These are phyloP conservation scores for Papilio helenus DNA, from an alignment of 1,140 invertebrate species.

Conservation along the genomic window DNA sequence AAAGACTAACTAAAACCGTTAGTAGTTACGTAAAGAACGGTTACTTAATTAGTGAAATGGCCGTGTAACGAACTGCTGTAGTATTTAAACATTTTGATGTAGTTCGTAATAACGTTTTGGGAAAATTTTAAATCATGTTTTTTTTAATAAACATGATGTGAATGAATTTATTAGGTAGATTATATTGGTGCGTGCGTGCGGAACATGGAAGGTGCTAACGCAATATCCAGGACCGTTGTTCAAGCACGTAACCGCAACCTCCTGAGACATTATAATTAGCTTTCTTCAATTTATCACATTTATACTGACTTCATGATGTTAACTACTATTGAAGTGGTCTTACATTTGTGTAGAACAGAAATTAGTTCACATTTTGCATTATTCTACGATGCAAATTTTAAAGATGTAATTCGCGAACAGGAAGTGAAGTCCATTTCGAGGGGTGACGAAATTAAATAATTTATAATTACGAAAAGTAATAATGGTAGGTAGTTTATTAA, in stretches of 20 bases:
- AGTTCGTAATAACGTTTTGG: not conserved
- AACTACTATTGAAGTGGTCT: not conserved
- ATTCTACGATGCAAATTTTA: not conserved
- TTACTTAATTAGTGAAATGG: slow-evolving; percentile 64
- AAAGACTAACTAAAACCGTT: slow-evolving; percentile 37
- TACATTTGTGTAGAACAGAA: not conserved
- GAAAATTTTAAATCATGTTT: not conserved
- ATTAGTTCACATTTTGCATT: not conserved
- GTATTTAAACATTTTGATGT: slow-evolving; percentile 7
- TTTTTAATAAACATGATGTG: not conserved
- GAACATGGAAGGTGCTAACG: slow-evolving; percentile 7
- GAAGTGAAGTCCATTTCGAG: too few relatives aligned
- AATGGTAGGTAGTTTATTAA: not conserved
- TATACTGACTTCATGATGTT: not conserved
- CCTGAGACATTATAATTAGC: slow-evolving; percentile 5
- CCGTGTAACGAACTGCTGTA: slow-evolving; percentile 42
- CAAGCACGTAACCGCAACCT: not conserved
- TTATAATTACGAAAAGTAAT: not conserved
- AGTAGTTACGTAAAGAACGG: slow-evolving; percentile 50
- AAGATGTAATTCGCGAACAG: too few relatives aligned
- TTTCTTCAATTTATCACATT: slow-evolving; percentile 15
- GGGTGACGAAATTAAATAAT: too few relatives aligned
- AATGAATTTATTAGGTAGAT: not conserved
- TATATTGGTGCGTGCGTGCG: slow-evolving; percentile 14
- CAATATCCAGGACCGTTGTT: not conserved